These are phyloP conservation scores for Pangasius mekongensis DNA, from an alignment of 2,797 vertebrate species.

Conservation along the genomic window DNA sequence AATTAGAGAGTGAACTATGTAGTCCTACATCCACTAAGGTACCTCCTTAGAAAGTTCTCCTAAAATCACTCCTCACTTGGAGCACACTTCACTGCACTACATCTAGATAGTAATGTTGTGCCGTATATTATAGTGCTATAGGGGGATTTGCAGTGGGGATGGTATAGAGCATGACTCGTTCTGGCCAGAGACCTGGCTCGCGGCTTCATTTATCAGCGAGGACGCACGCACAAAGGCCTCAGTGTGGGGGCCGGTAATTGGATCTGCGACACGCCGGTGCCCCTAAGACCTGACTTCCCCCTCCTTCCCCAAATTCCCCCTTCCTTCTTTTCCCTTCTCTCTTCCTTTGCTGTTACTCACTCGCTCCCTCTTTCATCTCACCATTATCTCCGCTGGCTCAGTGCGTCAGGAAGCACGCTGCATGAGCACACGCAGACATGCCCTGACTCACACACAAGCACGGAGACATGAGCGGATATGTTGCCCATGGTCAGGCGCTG, in stretches of 20 bases:
- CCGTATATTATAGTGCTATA: constrained; percentile 31
- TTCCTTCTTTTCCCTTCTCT: constrained; percentile 41
- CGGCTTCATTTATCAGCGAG: constrained; percentile 61
- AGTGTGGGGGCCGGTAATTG: constrained; percentile 65
- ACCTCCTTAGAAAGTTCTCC: constrained; percentile 15
- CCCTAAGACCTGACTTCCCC: constrained; percentile 58
- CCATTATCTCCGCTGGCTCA: constrained; percentile 52
- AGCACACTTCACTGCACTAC: neutral
- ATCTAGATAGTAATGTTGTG: constrained; percentile 3
- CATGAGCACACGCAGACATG: constrained; percentile 52
- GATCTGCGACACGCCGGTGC: constrained; percentile 64
- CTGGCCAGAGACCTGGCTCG: constrained; percentile 49
- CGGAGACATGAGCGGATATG: constrained; percentile 44
- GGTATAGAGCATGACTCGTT: constrained; percentile 43
- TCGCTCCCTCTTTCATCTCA: constrained; percentile 51
- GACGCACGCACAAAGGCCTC: constrained; percentile 62
- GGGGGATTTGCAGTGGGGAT: constrained; percentile 39
- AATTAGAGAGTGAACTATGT: constrained; percentile 29
- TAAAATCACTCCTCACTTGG: constrained; percentile 5
- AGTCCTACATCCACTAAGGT: constrained; percentile 9
- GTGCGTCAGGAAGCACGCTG: constrained; percentile 45
- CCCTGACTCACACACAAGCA: constrained; percentile 48
- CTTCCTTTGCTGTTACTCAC: constrained; percentile 39
- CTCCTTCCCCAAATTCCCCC: constrained; percentile 46
- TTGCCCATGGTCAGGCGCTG: constrained; percentile 44